Conservation (phyloP, 2,113 vertebrate species). For the Zonotrichia leucophrys region DNA sequence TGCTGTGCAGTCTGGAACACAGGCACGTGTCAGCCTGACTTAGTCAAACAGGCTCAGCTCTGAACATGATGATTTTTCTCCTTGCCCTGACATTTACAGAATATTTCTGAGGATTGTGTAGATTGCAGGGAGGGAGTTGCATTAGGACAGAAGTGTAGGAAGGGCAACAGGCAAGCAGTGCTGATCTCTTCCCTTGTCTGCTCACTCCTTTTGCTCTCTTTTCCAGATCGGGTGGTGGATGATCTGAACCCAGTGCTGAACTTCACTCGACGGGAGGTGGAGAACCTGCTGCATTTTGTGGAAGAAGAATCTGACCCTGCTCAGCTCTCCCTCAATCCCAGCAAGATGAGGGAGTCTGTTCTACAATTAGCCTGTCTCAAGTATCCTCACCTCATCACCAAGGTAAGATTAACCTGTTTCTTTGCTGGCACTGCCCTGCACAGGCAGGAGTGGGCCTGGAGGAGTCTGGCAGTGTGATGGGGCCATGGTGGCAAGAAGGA, state of each 20-base stretch:
- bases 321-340: slow-evolving; percentile 64
- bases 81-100: neutral
- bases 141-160: neutral
- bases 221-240: slow-evolving; percentile 93
- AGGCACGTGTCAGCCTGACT: neutral
- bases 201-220: neutral
- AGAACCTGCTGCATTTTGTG: slow-evolving; percentile 97
- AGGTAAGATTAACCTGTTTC: slow-evolving; percentile 74
- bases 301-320: slow-evolving; percentile 88
- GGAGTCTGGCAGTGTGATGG: neutral
- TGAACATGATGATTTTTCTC: neutral
- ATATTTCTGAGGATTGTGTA: neutral
- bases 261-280: slow-evolving; percentile 95
- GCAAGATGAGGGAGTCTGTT: slow-evolving; percentile 82
- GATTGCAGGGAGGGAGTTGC: neutral
- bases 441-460: neutral
- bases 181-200: neutral
- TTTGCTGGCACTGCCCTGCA: neutral
- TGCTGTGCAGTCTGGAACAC: neutral
- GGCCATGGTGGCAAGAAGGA: neutral
- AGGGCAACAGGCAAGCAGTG: neutral
- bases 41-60: neutral
- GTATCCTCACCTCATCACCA: slow-evolving; percentile 94
- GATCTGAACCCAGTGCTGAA: slow-evolving; percentile 97
- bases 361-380: slow-evolving; percentile 85